Evolutionary conservation across 2,888 invertebrate genomes (phyloP), one percentile per base, ranked within the genome.

Genomic region (Polyommatus icarus): DNA sequence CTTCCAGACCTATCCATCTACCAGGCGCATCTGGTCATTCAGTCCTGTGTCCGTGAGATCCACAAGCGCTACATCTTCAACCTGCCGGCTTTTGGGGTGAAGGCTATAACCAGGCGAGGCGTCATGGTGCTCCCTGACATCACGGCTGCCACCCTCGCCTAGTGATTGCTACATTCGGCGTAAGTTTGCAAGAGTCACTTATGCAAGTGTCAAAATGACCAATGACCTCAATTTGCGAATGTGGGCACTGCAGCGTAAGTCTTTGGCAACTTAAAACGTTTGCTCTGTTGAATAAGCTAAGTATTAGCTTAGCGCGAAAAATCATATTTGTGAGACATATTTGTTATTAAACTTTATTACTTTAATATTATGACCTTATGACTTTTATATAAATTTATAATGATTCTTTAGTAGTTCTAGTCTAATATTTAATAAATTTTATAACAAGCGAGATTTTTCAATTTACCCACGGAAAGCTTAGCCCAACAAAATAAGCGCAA

Each of bases 51-150:
- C 3, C 93, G 95, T 76, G 99, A 99, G 91, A 96, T 99, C 78
- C 97, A 98, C 81, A 96, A 96, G 84, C 95, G 99, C 78, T 95
- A 99, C 80, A 96, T 99, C 84, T 95, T 98, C 78, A 99, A 97
- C 90, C 93, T 99, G 80, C 97, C 98, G 1, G 97, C 96, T 83
- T 99, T 99, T 88, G 96, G 97, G 86, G 97, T 99, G 6, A 96
- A 97, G 84, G 93, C 97, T 76, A 95, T 99, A 79, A 96, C 97
- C 85, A 96, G 96, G 84, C 90, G 97, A 83, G 99, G 99, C 36
- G 96, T 98, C 79, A 95, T 95, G 78, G 95, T 96, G 78, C 86
- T 98, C 87, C 96, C 96, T 0, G 88, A 94, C 77, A 97, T 98
- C 78, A 96, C 24, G 7, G 46, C 50, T 15, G 54, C 50, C 24